A percentile compares a stretch with the other conserved stretches of the same genome.
Conservation (phyloP, 2,888 invertebrate genomes). For the Ichneumon xanthorius region DNA sequence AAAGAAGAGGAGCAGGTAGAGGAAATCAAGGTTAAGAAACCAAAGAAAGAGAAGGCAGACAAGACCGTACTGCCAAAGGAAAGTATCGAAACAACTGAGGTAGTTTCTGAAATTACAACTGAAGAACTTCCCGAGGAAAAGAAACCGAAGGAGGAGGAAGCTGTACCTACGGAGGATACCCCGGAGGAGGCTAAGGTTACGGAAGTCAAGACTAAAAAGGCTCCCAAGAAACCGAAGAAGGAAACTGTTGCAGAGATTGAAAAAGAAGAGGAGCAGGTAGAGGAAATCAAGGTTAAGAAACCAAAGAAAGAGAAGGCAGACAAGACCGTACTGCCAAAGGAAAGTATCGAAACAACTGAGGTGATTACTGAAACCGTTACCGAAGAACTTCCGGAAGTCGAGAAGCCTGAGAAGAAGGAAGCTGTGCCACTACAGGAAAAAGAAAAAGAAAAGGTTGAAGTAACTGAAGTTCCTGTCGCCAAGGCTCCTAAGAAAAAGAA, state of each 20-base stretch:
- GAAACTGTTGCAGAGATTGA: constrained; percentile 39
- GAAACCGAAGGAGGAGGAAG: constrained; percentile 67
- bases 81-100: constrained; percentile 74
- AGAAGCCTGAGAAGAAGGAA: constrained; percentile 65
- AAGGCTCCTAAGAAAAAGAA: constrained; percentile 71
- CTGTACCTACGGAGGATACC: constrained; percentile 68
- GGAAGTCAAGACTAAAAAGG: constrained; percentile 71
- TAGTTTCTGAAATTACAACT: constrained; percentile 72
- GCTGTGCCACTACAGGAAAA: constrained; percentile 72
- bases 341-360: constrained; percentile 74
- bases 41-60: constrained; percentile 71
- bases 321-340: constrained; percentile 68
- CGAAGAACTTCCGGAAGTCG: constrained; percentile 67
- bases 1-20: constrained; percentile 54
- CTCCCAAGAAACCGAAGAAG: constrained; percentile 63
- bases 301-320: constrained; percentile 71
- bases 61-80: constrained; percentile 70
- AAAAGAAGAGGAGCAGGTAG: constrained; percentile 50
- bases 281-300: constrained; percentile 73
- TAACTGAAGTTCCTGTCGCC: constrained; percentile 79
- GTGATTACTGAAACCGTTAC: constrained; percentile 72
- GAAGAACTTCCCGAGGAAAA: constrained; percentile 68
- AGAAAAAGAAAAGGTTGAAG: constrained; percentile 74
- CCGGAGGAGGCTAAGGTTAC: constrained; percentile 64
- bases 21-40: constrained; percentile 73